Percentiles rank a stretch among this genome's conserved stretches.
Conservation (phyloP, 2,888 invertebrate genomes). For the Crematogaster levior region DNA sequence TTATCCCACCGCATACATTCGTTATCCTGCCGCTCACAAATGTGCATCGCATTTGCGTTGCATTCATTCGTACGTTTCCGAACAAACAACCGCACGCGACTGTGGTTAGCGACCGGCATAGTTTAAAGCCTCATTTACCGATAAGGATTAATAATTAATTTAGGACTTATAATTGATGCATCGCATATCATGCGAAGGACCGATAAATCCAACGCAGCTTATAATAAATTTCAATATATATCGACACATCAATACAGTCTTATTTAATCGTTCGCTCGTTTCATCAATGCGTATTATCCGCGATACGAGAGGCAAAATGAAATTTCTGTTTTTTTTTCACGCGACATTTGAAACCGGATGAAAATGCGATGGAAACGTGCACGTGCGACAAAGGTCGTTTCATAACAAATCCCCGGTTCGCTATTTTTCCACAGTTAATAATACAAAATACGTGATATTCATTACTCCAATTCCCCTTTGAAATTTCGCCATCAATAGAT, state of each 20-base stretch:
- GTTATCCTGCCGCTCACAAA: conserved; percentile 2
- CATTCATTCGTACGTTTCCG: conserved; percentile 40
- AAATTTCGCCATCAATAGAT: conserved; percentile 35
- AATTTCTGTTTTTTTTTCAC: conserved; percentile 34
- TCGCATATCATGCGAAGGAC: conserved; percentile 3
- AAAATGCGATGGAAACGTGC: conserved; percentile 22
- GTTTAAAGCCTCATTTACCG: conserved; percentile 50
- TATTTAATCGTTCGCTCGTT: conserved; percentile 39
- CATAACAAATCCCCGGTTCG: conserved; percentile 25
- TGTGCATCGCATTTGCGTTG: conserved; percentile 14
- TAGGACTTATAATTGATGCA: conserved; percentile 43
- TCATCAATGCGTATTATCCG: conserved; percentile 21
- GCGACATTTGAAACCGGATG: conserved; percentile 18
- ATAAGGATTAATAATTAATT: conserved; percentile 55
- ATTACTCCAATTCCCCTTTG: conserved; percentile 12
- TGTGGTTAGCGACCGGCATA: conserved; percentile 26
- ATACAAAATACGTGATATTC: conserved; percentile 27
- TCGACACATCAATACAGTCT: conserved; percentile 11
- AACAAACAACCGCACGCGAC: conserved; percentile 23
- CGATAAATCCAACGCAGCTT: not conserved
- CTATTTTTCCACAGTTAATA: conserved; percentile 37
- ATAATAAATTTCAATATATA: conserved; percentile 36
- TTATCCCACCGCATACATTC: conserved; percentile 4
- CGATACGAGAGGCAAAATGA: conserved; percentile 1
- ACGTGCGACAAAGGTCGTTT: conserved; percentile 36